Evolutionary conservation across 2,113 vertebrate species (phyloP).

Genomic region (Etia nguti): DNA sequence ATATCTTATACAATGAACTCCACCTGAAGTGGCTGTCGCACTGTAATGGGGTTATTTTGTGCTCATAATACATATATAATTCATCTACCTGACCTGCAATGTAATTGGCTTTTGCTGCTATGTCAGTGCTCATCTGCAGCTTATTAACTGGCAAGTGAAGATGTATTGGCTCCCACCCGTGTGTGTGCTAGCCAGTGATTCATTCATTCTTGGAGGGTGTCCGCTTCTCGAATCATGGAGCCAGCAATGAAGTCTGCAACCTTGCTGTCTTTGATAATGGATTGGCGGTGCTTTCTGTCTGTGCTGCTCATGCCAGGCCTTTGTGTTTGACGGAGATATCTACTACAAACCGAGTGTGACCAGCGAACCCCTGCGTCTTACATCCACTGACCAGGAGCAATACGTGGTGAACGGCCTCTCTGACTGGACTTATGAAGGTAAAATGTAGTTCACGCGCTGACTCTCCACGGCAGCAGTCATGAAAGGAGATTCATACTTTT

Average conservation of each 20-base stretch:
- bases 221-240: background rate
- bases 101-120: constrained; percentile 25
- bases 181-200: constrained; percentile 18
- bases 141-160: constrained; percentile 40
- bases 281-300: constrained; percentile 15
- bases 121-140: constrained; percentile 42
- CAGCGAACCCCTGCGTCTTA: constrained; percentile 67
- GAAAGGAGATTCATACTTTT: background rate
- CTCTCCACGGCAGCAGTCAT: no score
- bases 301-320: constrained; percentile 61
- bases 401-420: constrained; percentile 73
- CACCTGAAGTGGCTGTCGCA: background rate
- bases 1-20: background rate
- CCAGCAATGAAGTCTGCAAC: constrained; percentile 15
- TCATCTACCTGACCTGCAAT: constrained; percentile 19
- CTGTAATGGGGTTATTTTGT: constrained; percentile 14
- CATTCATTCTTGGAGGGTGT: constrained; percentile 30
- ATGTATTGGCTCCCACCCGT: constrained; percentile 26
- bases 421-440: constrained; percentile 82
- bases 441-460: background rate
- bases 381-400: constrained; percentile 59
- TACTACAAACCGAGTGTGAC: constrained; percentile 73
- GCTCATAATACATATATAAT: constrained; percentile 2
- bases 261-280: constrained; percentile 34
- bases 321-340: constrained; percentile 76